These are phyloP conservation scores for Bombus superbus DNA, from an alignment of 1,140 invertebrate genomes.

Conservation along the genomic window DNA sequence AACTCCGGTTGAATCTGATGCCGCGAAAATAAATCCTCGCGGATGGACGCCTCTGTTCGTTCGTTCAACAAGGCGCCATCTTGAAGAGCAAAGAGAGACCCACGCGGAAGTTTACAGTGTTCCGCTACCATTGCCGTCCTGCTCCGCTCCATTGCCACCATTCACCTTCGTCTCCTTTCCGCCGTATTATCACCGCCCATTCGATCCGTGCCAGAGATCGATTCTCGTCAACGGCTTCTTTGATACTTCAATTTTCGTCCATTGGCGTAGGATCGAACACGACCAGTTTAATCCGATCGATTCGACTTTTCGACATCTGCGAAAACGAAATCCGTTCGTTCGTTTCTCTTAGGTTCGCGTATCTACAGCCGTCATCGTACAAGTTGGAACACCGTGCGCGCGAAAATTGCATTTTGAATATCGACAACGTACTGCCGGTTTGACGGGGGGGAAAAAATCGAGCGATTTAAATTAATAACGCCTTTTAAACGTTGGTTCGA, in stretches of 20 bases:
- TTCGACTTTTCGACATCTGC: too few species aligned
- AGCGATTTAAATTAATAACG: slow-evolving; percentile 29
- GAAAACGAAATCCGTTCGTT: background rate
- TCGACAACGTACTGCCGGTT: background rate
- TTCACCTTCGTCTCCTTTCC: slow-evolving; percentile 28
- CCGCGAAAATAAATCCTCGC: slow-evolving; percentile 65
- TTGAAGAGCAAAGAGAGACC: slow-evolving; percentile 61
- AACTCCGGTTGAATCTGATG: slow-evolving; percentile 61
- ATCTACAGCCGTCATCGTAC: background rate
- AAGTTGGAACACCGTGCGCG: background rate
- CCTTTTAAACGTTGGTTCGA: background rate
- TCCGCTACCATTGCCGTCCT: slow-evolving; percentile 42
- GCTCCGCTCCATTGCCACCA: background rate
- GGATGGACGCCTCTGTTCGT: slow-evolving; percentile 48
- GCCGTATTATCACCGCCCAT: slow-evolving; percentile 56
- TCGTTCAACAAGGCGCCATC: slow-evolving; percentile 49
- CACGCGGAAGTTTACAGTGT: slow-evolving; percentile 70
- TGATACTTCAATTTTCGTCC: slow-evolving; percentile 51
- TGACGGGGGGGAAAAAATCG: background rate
- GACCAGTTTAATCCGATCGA: too few species aligned
- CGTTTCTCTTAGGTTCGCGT: background rate
- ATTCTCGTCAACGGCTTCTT: slow-evolving; percentile 51
- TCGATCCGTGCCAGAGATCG: slow-evolving; percentile 53
- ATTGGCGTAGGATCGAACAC: slow-evolving; percentile 20
- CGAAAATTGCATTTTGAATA: background rate